Percentiles rank a stretch among this genome's conserved stretches.
Evolutionary conservation across 2,888 invertebrate genomes (phyloP).

Genomic region (Leistus spinibarbis): DNA sequence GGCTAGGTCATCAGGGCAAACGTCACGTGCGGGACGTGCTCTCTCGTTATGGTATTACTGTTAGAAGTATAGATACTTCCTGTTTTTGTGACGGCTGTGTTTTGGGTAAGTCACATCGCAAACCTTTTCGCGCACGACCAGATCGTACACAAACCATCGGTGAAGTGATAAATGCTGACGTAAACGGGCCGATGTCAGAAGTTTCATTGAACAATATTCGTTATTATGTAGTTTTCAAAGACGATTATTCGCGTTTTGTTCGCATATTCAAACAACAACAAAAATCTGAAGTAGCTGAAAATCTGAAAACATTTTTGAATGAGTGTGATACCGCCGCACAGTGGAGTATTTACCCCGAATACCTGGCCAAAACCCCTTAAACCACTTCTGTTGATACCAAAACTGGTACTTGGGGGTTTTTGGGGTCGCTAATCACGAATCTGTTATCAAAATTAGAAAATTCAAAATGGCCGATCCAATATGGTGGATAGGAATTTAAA

Average conservation of each 20-base stretch:
- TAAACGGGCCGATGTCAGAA: conserved; percentile 44
- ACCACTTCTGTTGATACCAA: too few relatives aligned
- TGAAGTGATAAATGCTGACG: conserved; percentile 44
- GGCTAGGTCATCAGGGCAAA: conserved; percentile 44
- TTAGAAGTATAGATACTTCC: conserved; percentile 40
- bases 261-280: conserved; percentile 43
- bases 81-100: conserved; percentile 32
- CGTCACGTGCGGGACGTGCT: conserved; percentile 44
- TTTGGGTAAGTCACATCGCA: conserved; percentile 33
- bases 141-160: conserved; percentile 42
- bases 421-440: too few relatives aligned
- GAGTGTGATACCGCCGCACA: conserved; percentile 43
- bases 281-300: conserved; percentile 40
- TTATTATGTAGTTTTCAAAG: conserved; percentile 44
- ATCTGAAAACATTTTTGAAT: conserved; percentile 43
- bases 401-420: too few relatives aligned
- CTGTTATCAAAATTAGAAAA: too few relatives aligned
- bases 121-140: conserved; percentile 33
- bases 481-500: too few relatives aligned
- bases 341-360: too few relatives aligned
- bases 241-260: conserved; percentile 42
- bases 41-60: conserved; percentile 40
- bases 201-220: conserved; percentile 43
- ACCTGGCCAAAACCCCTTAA: too few relatives aligned
- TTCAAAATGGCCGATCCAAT: too few relatives aligned